Base-by-base conservation (phyloP, 2,797 vertebrate genomes). In the Sphenodon punctatus region DNA sequence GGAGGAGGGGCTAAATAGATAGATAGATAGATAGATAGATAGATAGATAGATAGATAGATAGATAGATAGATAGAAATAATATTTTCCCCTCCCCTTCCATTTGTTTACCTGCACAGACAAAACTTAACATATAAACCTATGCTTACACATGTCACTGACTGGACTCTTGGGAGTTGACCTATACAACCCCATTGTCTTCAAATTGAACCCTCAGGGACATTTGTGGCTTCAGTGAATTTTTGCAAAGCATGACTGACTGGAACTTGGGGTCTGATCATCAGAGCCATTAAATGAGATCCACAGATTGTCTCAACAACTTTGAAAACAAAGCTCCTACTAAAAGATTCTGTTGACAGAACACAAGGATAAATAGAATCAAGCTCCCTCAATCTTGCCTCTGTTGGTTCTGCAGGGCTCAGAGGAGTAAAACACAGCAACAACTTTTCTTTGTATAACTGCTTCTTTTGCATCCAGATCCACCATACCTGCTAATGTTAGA, bases 291-390 rank as follows among this genome's bases (percentile, higher is more conserved):
- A 42, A 0, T 1, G 77, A 73, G n/a, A 55, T 70, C 27, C 79
- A 58, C 41, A 39, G 64, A 74, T 64, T n/a, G n/a, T 30, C 17
- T 84, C 23, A 32, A 0, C 25, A 1, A n/a, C 46, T 77, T 53
- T 77, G 53, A 22, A 84, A 88, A 75, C 43, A 20, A 75, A 53
- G 4, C 42, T 81, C 78, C 64, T 49, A 65, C 59, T 49, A 53
- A 89, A 53, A 38, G 69, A 39, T 7, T 63, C 48, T 64, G 41
- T 66, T 77, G 4, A 30, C 5, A n/a, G n/a, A n/a, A 13, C 64
- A 41, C 27, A 49, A 72, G 58, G 38, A 49, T 48, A 0, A 49
- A 16, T 15, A 6, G 23, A 25, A 32, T 59, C 10, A 61, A 36
- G 41, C 42, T 80, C 15, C 4, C 58, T 75, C 2, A 0, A 16